Base-by-base conservation (phyloP, 2,888 invertebrate species). In the Orchesellides sinensis region DNA sequence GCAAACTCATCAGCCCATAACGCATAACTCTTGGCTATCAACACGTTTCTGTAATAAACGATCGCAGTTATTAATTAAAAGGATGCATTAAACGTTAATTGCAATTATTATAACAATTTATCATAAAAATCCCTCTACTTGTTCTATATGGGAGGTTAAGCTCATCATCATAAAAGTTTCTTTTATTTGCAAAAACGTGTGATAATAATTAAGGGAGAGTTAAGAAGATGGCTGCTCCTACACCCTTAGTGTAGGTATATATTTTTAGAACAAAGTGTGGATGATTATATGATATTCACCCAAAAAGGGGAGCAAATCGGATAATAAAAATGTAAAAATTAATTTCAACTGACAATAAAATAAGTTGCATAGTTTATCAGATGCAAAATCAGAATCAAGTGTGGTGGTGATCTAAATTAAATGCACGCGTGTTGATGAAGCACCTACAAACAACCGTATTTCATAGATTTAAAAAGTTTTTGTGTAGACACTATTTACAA, bases 1-100 rank as follows among this genome's bases (percentile, higher is more conserved):
- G n/a, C n/a, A n/a, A n/a, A n/a, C 61, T 47, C 73, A 61, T 12
- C 47, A 61, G 49, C 45, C 72, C 74, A 52, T 74, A 74, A 78
- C 69, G 61, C 59, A 78, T 69, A 78, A 68, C 45, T 59, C 68
- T 78, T 69, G 52, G 17, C 70, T 32, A 52, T 79, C 79, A 79
- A 65, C 79, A 79, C 79, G 52, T 75, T n/a, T 63, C 63, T 49
- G 19, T 65, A 70, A 54, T 61, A 63, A 35, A 32, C 45, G 70
- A 79, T 79, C 63, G 70, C 79, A 52, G 59, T 59, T 59, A 63
- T 63, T 79, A 79, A 79, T 79, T 79, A 79, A 79, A 63, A 49
- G 54, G 23, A 45, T 73, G 45, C 40, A 70, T 70, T 79, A 61
- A 54, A 25, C 65, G 29, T 14, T 54, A 69, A 78, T 70, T 54